Evolutionary conservation across 2,888 invertebrate genomes (phyloP), one percentile per base, ranked within the genome.

Genomic region (Sisyra nigra): DNA sequence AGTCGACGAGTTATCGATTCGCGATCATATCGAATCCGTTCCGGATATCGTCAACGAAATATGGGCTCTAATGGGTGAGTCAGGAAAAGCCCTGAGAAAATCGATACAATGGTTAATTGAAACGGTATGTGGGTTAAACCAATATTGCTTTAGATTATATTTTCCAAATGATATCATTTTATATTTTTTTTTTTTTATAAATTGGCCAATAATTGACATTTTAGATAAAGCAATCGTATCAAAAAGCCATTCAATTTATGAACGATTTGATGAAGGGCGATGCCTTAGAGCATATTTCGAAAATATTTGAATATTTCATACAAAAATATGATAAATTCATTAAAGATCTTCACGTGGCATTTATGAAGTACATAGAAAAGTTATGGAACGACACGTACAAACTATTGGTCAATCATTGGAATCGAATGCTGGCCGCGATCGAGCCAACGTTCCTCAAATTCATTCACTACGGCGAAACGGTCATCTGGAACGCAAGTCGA

Each of bases 21-120:
- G 78, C 45, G 76, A 78, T 46, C 84, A 85, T 55, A 73, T 87
- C 50, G 78, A 85, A 52, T 79, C 80, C 1, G 55, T 87, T 41
- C 87, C 87, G 0, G 81, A 80, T 38, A 82, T 87, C 17, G 69
- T 87, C 0, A 80, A 79, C 39, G 87, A 87, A 58, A 71, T 87
- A 54, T 85, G 83, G 82, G 81, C 82, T 4, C 76, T 83, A 51
- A 82, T 87, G 82, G 87, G 86, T 0, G 84, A 85, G 42, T 85
- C 86, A 0, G 85, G 85, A 7, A 71, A 78, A 49, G 83, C 83
- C 0, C 72, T 87, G 14, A 76, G 82, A 38, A 76, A 81, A 48
- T 83, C 83, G 49, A 63, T 87, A 8, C 62, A 76, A 0, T 84
- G 79, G 74, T 69, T 84, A 0, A 76, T 84, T 1, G 78, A 82